Evolutionary conservation across 2,888 invertebrate species (phyloP).

Genomic region (Sthenelais limicola): DNA sequence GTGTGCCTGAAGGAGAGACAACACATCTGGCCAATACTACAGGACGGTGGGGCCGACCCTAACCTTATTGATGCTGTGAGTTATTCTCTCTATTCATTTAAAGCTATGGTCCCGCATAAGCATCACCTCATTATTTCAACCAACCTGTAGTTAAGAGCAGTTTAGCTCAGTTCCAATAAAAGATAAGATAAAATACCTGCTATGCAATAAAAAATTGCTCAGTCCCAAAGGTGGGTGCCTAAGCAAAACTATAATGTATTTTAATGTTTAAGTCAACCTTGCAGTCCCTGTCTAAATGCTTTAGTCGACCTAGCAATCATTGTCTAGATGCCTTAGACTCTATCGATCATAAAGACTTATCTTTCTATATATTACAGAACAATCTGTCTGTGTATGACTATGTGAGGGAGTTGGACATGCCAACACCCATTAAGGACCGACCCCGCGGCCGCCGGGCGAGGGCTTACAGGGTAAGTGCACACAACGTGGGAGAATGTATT

Average conservation of each 20-base stretch:
- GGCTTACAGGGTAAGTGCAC: slow-evolving; percentile 53
- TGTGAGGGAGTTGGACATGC: slow-evolving; percentile 57
- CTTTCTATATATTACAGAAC: slow-evolving; percentile 52
- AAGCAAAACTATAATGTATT: no score
- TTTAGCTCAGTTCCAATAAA: no score
- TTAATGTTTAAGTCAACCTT: no score
- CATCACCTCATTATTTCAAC: no score
- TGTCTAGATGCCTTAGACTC: not conserved
- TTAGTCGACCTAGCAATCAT: not conserved
- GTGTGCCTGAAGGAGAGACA: slow-evolving; percentile 60
- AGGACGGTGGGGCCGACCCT: slow-evolving; percentile 58
- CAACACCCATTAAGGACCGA: slow-evolving; percentile 51
- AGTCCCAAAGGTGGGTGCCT: no score
- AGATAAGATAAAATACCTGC: no score
- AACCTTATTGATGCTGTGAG: slow-evolving; percentile 65
- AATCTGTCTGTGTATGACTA: slow-evolving; percentile 59
- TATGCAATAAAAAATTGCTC: no score
- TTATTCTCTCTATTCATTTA: no score
- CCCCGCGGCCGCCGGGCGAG: slow-evolving; percentile 52
- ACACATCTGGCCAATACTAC: slow-evolving; percentile 57
- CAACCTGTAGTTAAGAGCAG: no score
- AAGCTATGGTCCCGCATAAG: no score
- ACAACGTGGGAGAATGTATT: no score
- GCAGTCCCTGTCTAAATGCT: no score
- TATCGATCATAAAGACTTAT: not conserved